A percentile compares a stretch with the other conserved stretches of the same genome.
These are phyloP conservation scores for Trematomus bernacchii DNA, from an alignment of 2,797 vertebrate genomes.

Conservation along the genomic window DNA sequence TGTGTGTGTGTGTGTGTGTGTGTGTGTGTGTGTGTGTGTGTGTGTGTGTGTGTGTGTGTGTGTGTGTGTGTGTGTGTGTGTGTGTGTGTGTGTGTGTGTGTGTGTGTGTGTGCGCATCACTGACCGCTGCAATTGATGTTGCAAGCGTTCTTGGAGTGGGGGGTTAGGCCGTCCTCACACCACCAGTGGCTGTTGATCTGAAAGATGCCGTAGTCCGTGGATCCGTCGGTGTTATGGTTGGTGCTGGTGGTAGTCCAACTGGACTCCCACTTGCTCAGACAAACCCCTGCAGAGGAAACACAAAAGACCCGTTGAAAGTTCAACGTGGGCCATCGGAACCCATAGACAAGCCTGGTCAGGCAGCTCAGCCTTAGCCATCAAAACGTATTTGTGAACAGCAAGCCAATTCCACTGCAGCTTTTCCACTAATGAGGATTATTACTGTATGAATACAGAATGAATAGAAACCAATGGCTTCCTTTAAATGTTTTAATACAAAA, in stretches of 20 bases:
- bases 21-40: no score
- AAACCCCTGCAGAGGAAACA: constrained; percentile 80
- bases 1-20: no score
- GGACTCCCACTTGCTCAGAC: constrained; percentile 78
- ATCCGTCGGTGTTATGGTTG: constrained; percentile 78
- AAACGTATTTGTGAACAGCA: background rate
- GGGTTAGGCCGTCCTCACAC: constrained; percentile 61
- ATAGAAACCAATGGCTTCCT: background rate
- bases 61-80: no score
- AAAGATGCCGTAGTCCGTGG: constrained; percentile 82
- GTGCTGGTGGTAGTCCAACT: constrained; percentile 55
- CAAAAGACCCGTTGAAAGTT: background rate
- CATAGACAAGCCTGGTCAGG: background rate
- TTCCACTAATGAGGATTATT: background rate
- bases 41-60: background rate
- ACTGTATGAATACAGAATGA: background rate
- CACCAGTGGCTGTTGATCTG: constrained; percentile 88
- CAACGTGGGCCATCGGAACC: no score
- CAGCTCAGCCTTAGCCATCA: background rate
- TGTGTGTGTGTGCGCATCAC: background rate
- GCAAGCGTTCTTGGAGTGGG: constrained; percentile 62
- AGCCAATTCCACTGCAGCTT: background rate
- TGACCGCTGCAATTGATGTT: constrained; percentile 77
- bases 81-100: no score
- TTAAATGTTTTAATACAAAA: background rate